phyloP scores from a whole-genome alignment of 23 tunicate species.

The Ascidia mentula region DNA sequence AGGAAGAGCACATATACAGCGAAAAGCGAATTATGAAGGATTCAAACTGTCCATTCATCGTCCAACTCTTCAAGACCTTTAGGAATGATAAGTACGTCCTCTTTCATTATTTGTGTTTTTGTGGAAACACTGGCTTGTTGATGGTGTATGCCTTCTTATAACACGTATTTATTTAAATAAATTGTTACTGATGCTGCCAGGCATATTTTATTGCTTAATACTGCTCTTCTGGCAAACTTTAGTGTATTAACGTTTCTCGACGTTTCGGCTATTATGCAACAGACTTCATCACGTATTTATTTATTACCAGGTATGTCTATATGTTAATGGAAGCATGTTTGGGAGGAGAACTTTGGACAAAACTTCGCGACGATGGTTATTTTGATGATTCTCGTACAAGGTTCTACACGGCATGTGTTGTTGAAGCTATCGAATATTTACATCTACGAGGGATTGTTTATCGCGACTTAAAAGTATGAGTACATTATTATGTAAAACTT shows the following conservation, averaged over 20 bases:
- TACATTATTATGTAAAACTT: background rate
- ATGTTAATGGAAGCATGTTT: conserved; percentile 94
- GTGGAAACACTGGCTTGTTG: too few species aligned
- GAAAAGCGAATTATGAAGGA: conserved; percentile 81
- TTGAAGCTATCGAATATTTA: conserved; percentile 93
- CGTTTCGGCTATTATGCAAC: too few species aligned
- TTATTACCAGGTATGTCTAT: conserved; percentile 68
- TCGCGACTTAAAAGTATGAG: conserved; percentile 76
- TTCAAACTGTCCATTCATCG: conserved; percentile 71
- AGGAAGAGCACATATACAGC: conserved; percentile 68
- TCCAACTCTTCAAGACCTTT: conserved; percentile 62
- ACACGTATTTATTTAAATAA: too few species aligned
- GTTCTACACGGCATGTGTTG: conserved; percentile 92
- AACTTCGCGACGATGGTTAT: conserved; percentile 63
- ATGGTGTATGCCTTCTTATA: too few species aligned
- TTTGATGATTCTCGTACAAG: conserved; percentile 75
- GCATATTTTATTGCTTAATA: too few species aligned
- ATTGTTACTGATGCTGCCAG: too few species aligned
- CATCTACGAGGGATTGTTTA: conserved; percentile 71
- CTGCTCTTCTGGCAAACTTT: too few species aligned
- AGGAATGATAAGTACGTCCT: conserved; percentile 55
- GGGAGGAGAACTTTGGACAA: conserved; percentile 94
- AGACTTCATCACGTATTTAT: too few species aligned
- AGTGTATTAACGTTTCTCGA: too few species aligned
- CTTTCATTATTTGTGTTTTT: too few species aligned